Percentiles rank a stretch among this genome's conserved stretches.
phyloP scores from a whole-genome alignment of 2,888 invertebrate genomes.

The Fragum whitleyi region DNA sequence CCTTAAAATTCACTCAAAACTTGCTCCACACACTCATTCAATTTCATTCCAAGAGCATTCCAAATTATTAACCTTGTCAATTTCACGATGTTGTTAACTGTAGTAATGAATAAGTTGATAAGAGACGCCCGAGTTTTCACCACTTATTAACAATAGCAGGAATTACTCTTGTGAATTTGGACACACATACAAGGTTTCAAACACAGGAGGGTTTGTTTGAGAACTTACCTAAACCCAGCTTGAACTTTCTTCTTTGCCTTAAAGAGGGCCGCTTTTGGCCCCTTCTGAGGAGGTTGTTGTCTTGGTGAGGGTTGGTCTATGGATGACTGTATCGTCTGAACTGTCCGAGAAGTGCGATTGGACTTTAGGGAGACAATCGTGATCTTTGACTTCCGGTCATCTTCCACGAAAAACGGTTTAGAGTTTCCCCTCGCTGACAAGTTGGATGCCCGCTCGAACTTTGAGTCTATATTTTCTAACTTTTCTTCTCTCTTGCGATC shows the following conservation, averaged over 20 bases:
- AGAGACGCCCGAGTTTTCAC: too few species aligned
- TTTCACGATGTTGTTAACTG: too few species aligned
- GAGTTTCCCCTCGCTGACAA: not conserved
- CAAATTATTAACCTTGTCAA: too few species aligned
- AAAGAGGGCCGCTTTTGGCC: slow-evolving; percentile 11
- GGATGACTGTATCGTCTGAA: slow-evolving; percentile 57
- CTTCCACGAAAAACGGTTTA: slow-evolving; percentile 50
- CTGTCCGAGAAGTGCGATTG: slow-evolving; percentile 57
- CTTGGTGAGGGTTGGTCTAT: slow-evolving; percentile 23
- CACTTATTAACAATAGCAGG: too few species aligned
- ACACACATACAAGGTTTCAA: too few species aligned
- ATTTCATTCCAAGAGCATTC: too few species aligned
- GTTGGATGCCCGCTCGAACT: slow-evolving; percentile 24
- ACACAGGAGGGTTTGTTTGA: too few species aligned
- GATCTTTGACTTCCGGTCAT: slow-evolving; percentile 59
- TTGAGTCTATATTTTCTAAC: slow-evolving; percentile 9
- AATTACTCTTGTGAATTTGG: too few species aligned
- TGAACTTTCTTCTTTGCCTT: slow-evolving; percentile 36
- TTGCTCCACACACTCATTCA: too few species aligned
- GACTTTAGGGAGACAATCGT: slow-evolving; percentile 61
- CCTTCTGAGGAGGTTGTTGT: slow-evolving; percentile 10
- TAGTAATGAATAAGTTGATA: too few species aligned
- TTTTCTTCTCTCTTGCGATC: slow-evolving; percentile 18
- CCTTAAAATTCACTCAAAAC: too few species aligned
- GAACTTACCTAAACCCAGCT: slow-evolving; percentile 49